A percentile compares a stretch with the other conserved stretches of the same genome.
Conservation (phyloP, 2,113 vertebrate species). For the Raja brachyura region DNA sequence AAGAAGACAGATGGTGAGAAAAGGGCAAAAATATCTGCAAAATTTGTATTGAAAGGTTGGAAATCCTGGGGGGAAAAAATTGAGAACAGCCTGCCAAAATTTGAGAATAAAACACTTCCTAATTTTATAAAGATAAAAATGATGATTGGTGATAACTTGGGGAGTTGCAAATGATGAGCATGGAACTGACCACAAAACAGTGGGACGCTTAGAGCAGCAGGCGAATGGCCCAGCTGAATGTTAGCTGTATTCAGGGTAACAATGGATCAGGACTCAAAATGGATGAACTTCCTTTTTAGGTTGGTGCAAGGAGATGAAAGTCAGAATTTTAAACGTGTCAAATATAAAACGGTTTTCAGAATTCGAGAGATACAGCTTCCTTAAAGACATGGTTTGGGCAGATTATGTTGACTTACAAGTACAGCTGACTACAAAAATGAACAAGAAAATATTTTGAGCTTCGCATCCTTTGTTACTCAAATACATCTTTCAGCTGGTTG, state of each 20-base stretch:
- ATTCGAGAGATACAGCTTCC: not conserved
- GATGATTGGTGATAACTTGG: not conserved
- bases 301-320: not conserved
- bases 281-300: not conserved
- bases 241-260: not conserved
- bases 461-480: not conserved
- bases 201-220: not conserved
- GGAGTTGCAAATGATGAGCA: not conserved
- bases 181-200: not conserved
- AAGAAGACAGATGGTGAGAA: not conserved
- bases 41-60: not conserved
- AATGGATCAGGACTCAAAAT: not conserved
- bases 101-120: not conserved
- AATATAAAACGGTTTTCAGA: not conserved
- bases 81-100: not conserved
- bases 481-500: not conserved
- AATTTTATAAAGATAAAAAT: not conserved
- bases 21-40: not conserved
- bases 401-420: not conserved
- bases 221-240: not conserved
- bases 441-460: not conserved
- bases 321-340: not conserved
- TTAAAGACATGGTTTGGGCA: not conserved
- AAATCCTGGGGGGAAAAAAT: not conserved
- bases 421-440: not conserved